phyloP scores from a whole-genome alignment of 2,888 invertebrate genomes.

The Drosophila paracracens region DNA sequence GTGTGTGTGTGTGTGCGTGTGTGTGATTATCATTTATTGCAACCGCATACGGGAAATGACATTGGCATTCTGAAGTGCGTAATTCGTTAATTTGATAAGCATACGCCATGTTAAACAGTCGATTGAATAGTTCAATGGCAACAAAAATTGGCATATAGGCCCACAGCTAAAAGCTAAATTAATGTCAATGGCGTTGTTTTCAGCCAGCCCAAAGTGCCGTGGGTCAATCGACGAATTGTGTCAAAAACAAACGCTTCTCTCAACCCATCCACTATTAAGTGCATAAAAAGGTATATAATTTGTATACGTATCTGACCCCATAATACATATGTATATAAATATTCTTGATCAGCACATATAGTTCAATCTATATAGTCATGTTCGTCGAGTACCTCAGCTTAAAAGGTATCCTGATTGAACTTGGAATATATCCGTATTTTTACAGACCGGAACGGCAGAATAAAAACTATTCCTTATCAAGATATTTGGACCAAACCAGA shows the following conservation, averaged over 20 bases:
- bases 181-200: conserved; percentile 25
- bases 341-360: neutral
- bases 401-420: neutral
- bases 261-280: neutral
- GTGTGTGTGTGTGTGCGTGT: neutral
- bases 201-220: conserved; percentile 5
- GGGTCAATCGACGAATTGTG: conserved; percentile 14
- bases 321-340: neutral
- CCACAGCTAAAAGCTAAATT: conserved; percentile 23
- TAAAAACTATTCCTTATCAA: neutral
- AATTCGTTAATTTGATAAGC: conserved; percentile 79
- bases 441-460: neutral
- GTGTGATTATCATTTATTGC: conserved; percentile 76
- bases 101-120: conserved; percentile 68
- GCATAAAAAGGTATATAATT: neutral
- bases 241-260: neutral
- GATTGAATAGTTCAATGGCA: conserved; percentile 54
- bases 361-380: neutral
- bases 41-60: conserved; percentile 70
- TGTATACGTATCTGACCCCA: neutral
- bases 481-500: neutral
- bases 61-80: conserved; percentile 64
- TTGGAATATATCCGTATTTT: neutral
- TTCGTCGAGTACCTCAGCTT: neutral
- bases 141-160: conserved; percentile 30